These are phyloP conservation scores for Lerista edwardsae DNA, from an alignment of 2,797 vertebrate genomes.

Conservation along the genomic window DNA sequence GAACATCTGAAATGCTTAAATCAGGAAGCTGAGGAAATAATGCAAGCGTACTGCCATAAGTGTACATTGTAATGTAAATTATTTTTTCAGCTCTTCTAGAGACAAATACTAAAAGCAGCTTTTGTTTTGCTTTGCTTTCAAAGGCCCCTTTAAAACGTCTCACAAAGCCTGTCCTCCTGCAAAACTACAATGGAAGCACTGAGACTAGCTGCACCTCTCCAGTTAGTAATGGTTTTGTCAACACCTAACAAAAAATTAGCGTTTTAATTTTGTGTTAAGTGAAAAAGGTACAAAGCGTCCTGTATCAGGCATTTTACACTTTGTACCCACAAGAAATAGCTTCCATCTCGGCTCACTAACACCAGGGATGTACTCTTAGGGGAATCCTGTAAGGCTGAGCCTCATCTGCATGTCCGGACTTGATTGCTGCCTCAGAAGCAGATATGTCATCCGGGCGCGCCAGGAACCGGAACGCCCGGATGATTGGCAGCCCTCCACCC, in stretches of 20 bases:
- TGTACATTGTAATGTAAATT: not conserved
- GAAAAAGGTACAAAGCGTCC: too few relatives aligned
- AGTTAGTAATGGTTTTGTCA: not conserved
- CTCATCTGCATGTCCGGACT: too few relatives aligned
- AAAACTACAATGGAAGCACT: not conserved
- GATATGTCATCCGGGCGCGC: too few relatives aligned
- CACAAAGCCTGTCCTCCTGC: not conserved
- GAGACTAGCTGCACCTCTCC: not conserved
- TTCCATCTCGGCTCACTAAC: too few relatives aligned
- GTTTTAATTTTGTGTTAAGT: not conserved
- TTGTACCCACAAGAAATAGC: not conserved
- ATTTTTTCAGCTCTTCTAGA: not conserved
- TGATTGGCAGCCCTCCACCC: too few relatives aligned
- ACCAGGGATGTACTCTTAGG: too few relatives aligned
- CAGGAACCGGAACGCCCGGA: too few relatives aligned
- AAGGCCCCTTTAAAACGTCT: not conserved
- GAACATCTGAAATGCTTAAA: constrained; percentile 30
- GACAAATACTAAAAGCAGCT: not conserved
- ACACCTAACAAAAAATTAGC: too few relatives aligned
- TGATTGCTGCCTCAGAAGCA: too few relatives aligned
- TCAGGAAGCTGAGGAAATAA: constrained; percentile 15
- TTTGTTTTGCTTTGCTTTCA: constrained; percentile 9
- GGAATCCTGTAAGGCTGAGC: too few relatives aligned
- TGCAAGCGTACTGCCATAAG: constrained; percentile 6
- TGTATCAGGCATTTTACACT: not conserved